Conservation (phyloP, 2,888 invertebrate genomes). For the Emmelina monodactyla region DNA sequence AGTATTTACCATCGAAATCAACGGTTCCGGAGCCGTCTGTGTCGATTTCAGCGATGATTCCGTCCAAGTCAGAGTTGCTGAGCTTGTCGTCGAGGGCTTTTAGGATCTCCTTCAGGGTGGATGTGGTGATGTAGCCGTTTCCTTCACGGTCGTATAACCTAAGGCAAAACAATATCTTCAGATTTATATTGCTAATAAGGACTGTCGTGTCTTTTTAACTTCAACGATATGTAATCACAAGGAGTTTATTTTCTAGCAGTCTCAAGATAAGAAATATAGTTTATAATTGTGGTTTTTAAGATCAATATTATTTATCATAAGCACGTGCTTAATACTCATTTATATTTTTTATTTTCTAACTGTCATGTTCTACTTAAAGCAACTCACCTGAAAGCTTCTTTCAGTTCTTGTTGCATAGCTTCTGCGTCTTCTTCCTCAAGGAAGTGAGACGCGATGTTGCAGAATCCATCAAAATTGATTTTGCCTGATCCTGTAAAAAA, state of each 20-base stretch:
- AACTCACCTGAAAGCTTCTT: constrained; percentile 88
- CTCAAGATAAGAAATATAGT: too few relatives aligned
- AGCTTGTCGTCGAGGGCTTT: constrained; percentile 93
- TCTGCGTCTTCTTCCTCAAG: constrained; percentile 96
- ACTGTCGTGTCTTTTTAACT: too few relatives aligned
- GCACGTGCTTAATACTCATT: too few relatives aligned
- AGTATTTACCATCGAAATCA: constrained; percentile 90
- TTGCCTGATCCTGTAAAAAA: constrained; percentile 74
- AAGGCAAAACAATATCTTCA: too few relatives aligned
- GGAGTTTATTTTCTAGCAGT: too few relatives aligned
- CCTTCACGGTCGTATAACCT: constrained; percentile 95
- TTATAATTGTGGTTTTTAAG: too few relatives aligned
- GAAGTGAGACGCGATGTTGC: constrained; percentile 91
- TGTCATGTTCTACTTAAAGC: too few relatives aligned
- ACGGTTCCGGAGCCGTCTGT: constrained; percentile 98
- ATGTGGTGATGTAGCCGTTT: constrained; percentile 92
- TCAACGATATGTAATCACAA: too few relatives aligned
- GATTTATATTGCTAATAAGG: too few relatives aligned
- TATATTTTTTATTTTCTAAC: too few relatives aligned
- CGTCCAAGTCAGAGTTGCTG: constrained; percentile 90
- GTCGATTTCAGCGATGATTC: constrained; percentile 97
- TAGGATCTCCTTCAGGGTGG: constrained; percentile 91
- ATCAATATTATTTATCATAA: too few relatives aligned
- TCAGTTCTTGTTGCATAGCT: constrained; percentile 94
- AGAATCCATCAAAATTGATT: constrained; percentile 95